Percentiles rank a stretch among this genome's conserved stretches.
These are phyloP conservation scores for Macrosiphum euphorbiae DNA, from an alignment of 2,888 invertebrate genomes.

Conservation along the genomic window DNA sequence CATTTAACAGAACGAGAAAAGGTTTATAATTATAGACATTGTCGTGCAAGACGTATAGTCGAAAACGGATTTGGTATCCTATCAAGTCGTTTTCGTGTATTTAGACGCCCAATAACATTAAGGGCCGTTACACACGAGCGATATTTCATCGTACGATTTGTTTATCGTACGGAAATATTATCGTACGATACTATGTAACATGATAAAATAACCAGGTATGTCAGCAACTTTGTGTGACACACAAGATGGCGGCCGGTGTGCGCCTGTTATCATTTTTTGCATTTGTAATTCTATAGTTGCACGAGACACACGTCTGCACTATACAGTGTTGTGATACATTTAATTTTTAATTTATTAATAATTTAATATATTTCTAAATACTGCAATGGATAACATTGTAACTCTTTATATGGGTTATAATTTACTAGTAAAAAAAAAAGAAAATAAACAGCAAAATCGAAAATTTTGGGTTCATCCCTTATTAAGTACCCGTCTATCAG, in stretches of 20 bases:
- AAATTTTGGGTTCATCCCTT: slow-evolving; percentile 23
- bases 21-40: slow-evolving; percentile 16
- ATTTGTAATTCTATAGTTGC: too few relatives aligned
- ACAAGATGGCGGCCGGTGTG: too few relatives aligned
- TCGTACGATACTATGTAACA: too few relatives aligned
- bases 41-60: neutral
- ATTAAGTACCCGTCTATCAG: slow-evolving; percentile 15
- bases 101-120: slow-evolving; percentile 13
- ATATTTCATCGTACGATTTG: too few relatives aligned
- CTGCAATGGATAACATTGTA: slow-evolving; percentile 30
- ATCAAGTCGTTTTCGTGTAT: slow-evolving; percentile 6
- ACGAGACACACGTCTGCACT: too few relatives aligned
- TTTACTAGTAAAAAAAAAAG: slow-evolving; percentile 29
- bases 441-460: slow-evolving; percentile 16
- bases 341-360: neutral
- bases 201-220: too few relatives aligned
- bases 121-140: too few relatives aligned
- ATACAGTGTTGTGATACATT: neutral
- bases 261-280: too few relatives aligned
- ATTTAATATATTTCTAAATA: neutral
- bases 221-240: too few relatives aligned
- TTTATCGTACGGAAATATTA: too few relatives aligned
- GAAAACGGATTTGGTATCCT: slow-evolving; percentile 32
- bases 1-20: slow-evolving; percentile 5
- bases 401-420: slow-evolving; percentile 20